These are phyloP conservation scores for Dendronephthya gigantea DNA, from an alignment of 64 coral and sea anemone genomes.

Conservation along the genomic window DNA sequence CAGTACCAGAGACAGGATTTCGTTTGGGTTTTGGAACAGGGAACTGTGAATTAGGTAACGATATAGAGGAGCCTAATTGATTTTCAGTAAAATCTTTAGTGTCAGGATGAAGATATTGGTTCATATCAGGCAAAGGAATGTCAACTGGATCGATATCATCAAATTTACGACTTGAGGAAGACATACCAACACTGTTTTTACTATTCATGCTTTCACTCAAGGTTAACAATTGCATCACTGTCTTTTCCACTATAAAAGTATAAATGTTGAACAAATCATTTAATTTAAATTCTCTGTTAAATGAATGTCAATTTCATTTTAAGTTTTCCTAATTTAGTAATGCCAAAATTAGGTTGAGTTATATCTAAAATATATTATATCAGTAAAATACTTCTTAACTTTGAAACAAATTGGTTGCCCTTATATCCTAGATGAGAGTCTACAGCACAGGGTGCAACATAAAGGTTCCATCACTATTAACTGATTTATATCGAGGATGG, in stretches of 20 bases:
- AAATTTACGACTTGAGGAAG: neutral
- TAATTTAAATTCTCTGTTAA: no score
- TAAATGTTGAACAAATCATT: neutral
- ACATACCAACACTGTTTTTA: neutral
- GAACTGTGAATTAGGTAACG: neutral
- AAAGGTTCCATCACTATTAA: no score
- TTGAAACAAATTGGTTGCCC: no score
- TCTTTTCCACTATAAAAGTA: neutral
- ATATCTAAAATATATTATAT: no score
- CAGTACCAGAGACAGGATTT: neutral
- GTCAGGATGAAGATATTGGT: neutral
- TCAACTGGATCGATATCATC: neutral
- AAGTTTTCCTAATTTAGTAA: no score
- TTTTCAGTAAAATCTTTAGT: neutral
- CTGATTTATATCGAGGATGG: no score
- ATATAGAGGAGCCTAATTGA: neutral
- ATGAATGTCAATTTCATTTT: no score
- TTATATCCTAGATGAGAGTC: no score
- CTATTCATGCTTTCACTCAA: neutral
- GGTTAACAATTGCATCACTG: neutral
- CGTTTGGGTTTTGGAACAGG: neutral
- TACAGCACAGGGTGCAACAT: no score
- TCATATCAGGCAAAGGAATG: neutral
- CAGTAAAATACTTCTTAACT: no score
- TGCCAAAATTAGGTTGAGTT: no score